Conservation (phyloP, 2,888 invertebrate genomes). For the Cyaniris semiargus region DNA sequence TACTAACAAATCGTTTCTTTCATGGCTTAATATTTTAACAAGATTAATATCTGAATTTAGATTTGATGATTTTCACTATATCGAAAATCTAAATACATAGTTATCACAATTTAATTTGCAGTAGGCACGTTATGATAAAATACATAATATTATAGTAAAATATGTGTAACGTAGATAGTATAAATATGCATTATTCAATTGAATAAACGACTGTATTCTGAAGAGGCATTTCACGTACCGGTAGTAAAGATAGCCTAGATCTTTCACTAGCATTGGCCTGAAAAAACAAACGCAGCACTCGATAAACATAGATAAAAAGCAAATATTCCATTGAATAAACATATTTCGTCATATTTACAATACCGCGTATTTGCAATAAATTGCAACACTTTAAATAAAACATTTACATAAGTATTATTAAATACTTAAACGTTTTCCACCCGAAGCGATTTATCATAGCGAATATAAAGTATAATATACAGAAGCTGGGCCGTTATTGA, state of each 20-base stretch:
- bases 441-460: constrained; percentile 6
- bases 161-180: not conserved
- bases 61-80: not conserved
- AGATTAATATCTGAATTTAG: not conserved
- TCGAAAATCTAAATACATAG: not conserved
- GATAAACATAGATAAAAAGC: constrained; percentile 25
- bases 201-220: not conserved
- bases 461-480: constrained; percentile 9
- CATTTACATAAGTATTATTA: constrained; percentile 13
- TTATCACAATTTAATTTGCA: not conserved
- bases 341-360: constrained; percentile 9
- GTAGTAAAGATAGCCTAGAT: constrained; percentile 22
- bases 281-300: constrained; percentile 2
- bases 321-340: constrained; percentile 7
- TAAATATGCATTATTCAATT: too few species aligned
- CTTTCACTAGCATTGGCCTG: constrained; percentile 21
- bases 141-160: not conserved
- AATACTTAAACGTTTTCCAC: constrained; percentile 8
- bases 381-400: constrained; percentile 26
- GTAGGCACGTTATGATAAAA: not conserved
- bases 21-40: not conserved
- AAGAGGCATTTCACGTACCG: not conserved
- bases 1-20: not conserved
- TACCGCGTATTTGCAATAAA: not conserved
- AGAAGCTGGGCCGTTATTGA: constrained; percentile 4